Conservation (phyloP, 1,140 invertebrate genomes). For the Brachionus asplanchnoidis region DNA sequence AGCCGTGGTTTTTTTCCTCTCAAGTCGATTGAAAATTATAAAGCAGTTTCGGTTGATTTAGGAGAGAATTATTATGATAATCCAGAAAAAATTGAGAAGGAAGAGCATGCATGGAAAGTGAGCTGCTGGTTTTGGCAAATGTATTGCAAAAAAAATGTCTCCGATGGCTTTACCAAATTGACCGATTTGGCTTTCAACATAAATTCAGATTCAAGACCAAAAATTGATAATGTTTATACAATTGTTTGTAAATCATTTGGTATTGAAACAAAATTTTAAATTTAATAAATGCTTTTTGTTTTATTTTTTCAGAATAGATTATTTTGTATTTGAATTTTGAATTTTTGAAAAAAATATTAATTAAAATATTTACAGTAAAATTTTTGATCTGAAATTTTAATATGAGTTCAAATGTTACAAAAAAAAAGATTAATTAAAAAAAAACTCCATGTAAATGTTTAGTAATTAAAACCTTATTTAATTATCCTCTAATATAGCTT, state of each 20-base stretch:
- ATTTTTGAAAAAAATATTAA: no score
- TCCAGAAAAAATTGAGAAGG: conserved; percentile 10
- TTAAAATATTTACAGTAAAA: no score
- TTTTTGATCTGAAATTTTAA: no score
- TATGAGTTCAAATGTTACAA: no score
- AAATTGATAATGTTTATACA: background rate
- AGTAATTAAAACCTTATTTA: no score
- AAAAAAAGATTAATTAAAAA: no score
- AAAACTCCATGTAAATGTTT: no score
- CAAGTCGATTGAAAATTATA: background rate
- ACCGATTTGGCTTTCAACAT: background rate
- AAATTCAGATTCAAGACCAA: background rate
- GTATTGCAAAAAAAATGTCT: background rate
- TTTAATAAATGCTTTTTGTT: background rate
- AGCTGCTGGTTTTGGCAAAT: conserved; percentile 1
- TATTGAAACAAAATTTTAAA: background rate
- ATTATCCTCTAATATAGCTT: no score
- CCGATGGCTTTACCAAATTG: background rate
- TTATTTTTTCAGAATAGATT: background rate
- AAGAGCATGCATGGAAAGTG: conserved; percentile 1
- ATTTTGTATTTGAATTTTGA: no score
- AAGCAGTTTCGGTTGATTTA: background rate
- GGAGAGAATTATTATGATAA: background rate
- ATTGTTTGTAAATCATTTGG: background rate
- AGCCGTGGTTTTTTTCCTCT: background rate